Conservation (phyloP, 2,113 vertebrate species). For the Protobothrops flavoviridis region DNA sequence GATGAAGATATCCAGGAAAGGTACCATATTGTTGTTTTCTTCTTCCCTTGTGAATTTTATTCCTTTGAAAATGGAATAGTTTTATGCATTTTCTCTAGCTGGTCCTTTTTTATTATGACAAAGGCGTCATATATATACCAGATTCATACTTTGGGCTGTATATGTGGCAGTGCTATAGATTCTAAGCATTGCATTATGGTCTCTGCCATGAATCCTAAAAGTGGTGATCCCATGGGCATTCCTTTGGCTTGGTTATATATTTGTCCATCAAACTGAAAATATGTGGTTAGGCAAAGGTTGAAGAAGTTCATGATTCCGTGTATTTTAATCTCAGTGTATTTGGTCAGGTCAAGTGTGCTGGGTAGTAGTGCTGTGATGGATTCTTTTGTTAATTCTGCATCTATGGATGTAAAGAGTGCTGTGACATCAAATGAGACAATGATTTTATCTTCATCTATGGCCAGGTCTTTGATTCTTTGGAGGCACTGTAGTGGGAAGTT, state of each 20-base stretch:
- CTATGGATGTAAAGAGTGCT: not conserved
- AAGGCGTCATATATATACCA: not conserved
- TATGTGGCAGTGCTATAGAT: not conserved
- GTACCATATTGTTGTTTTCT: no score
- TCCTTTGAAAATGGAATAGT: not conserved
- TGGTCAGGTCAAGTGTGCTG: not conserved
- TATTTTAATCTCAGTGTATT: not conserved
- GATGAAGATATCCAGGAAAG: no score
- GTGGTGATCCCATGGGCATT: not conserved
- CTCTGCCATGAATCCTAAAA: not conserved
- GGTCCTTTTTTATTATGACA: not conserved
- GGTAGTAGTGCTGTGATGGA: not conserved
- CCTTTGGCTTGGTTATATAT: not conserved
- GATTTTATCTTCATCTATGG: not conserved
- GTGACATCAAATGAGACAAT: not conserved
- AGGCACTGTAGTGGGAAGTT: not conserved
- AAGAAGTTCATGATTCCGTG: not conserved
- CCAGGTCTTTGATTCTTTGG: not conserved
- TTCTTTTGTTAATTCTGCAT: not conserved
- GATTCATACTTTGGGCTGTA: not conserved
- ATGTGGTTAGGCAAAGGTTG: not conserved
- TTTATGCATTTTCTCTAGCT: not conserved
- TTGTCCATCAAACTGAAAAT: not conserved
- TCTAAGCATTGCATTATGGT: not conserved
- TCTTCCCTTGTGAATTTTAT: no score